Conservation (phyloP, 1,140 invertebrate species). For the Andrena cerasifolii region DNA sequence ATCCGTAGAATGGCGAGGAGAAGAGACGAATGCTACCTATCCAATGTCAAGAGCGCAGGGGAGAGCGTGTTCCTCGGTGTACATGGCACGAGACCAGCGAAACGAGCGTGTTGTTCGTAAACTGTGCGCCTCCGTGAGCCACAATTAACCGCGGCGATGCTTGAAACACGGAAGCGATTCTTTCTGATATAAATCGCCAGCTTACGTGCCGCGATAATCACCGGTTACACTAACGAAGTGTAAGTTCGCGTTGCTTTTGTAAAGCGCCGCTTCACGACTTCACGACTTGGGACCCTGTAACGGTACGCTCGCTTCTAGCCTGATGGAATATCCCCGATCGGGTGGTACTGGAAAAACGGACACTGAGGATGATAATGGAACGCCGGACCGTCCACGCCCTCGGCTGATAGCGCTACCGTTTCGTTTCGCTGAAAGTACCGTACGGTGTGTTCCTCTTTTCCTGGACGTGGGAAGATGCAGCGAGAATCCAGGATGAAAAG, state of each 20-base stretch:
- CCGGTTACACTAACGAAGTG: slow-evolving; percentile 11
- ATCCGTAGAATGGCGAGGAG: too few species aligned
- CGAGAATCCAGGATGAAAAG: slow-evolving; percentile 28
- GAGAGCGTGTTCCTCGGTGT: too few species aligned
- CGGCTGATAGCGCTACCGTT: not conserved
- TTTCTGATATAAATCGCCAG: slow-evolving; percentile 30
- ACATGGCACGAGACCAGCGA: too few species aligned
- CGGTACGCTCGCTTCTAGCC: slow-evolving; percentile 36
- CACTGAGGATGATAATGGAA: too few species aligned
- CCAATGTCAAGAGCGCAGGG: slow-evolving; percentile 1
- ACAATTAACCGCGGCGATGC: slow-evolving; percentile 24
- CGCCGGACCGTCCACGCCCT: too few species aligned
- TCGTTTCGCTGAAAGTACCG: slow-evolving; percentile 12
- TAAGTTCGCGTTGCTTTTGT: slow-evolving; percentile 25
- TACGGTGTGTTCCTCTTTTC: slow-evolving; percentile 5
- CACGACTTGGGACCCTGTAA: slow-evolving; percentile 11
- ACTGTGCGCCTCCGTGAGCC: not conserved
- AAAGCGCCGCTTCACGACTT: slow-evolving; percentile 6
- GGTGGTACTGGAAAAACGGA: too few species aligned
- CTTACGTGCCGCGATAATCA: slow-evolving; percentile 30
- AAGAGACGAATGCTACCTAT: too few species aligned
- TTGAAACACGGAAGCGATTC: slow-evolving; percentile 39
- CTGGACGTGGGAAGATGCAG: slow-evolving; percentile 3
- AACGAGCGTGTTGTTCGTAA: not conserved
- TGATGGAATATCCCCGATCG: too few species aligned